These are phyloP conservation scores for Phoxinus phoxinus DNA, from an alignment of 2,113 vertebrate genomes.

Conservation along the genomic window DNA sequence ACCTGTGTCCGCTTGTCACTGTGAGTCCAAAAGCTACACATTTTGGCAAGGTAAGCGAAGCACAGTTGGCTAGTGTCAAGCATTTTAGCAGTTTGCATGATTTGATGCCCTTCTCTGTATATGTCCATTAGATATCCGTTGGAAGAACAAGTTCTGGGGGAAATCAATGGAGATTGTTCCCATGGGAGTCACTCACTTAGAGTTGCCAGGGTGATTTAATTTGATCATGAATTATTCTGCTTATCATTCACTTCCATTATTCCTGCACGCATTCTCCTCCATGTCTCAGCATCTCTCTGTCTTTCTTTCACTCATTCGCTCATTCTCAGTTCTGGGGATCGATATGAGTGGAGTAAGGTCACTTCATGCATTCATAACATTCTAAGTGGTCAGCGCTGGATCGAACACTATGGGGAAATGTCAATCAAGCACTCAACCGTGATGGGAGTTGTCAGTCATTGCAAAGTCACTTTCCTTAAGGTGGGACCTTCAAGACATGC, in stretches of 20 bases:
- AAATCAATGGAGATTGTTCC: constrained; percentile 99
- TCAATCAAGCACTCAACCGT: constrained; percentile 83
- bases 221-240: background rate
- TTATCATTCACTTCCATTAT: background rate
- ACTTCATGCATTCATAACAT: constrained; percentile 99
- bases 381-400: constrained; percentile 96
- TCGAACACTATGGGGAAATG: constrained; percentile 98
- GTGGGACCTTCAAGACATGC: constrained; percentile 66
- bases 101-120: background rate
- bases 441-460: constrained; percentile 82
- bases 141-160: constrained; percentile 99
- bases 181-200: constrained; percentile 89
- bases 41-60: constrained; percentile 92
- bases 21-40: constrained; percentile 91
- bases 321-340: constrained; percentile 82
- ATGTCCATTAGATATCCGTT: constrained; percentile 86
- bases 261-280: background rate
- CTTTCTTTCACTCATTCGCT: background rate
- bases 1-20: constrained; percentile 94
- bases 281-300: background rate
- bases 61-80: background rate
- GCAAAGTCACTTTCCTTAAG: constrained; percentile 96
- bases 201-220: constrained; percentile 85
- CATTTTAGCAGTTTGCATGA: background rate
- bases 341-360: constrained; percentile 97